Percentiles rank a stretch among this genome's conserved stretches.
Conservation (phyloP, 2,113 vertebrate species). For the Halcyon senegalensis region DNA sequence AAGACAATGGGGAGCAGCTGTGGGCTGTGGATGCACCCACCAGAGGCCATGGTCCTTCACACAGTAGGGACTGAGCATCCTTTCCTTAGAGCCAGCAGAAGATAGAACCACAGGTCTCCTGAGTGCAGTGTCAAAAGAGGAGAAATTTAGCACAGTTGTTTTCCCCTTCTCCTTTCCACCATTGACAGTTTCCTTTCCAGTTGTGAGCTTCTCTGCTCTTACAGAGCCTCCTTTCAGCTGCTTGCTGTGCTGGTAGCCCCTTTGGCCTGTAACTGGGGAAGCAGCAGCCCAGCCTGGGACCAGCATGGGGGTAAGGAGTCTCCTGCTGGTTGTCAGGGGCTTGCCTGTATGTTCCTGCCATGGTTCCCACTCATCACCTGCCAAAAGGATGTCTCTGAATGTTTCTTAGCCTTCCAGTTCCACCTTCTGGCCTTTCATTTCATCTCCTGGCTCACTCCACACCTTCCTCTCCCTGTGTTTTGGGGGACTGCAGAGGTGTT, state of each 20-base stretch:
- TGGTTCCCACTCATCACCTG: neutral
- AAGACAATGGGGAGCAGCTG: neutral
- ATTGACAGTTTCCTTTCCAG: fast-evolving
- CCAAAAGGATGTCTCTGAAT: neutral
- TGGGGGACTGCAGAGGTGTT: neutral
- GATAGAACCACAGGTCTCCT: neutral
- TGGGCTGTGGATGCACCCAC: neutral
- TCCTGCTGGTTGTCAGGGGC: neutral
- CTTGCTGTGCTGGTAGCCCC: neutral
- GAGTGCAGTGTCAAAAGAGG: neutral
- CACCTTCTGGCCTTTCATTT: neutral
- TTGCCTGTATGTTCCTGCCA: neutral
- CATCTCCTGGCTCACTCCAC: neutral
- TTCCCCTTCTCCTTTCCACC: neutral
- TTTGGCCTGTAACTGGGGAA: neutral
- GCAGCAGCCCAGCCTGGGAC: neutral
- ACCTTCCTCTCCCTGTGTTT: neutral
- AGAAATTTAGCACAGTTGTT: neutral
- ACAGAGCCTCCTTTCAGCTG: neutral
- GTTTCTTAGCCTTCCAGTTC: neutral
- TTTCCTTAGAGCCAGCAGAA: neutral
- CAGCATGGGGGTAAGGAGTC: neutral
- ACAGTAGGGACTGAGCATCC: neutral
- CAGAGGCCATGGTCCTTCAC: neutral
- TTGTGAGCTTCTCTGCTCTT: neutral